phyloP scores from a whole-genome alignment of 2,797 vertebrate genomes.

The Clarias pachynema region DNA sequence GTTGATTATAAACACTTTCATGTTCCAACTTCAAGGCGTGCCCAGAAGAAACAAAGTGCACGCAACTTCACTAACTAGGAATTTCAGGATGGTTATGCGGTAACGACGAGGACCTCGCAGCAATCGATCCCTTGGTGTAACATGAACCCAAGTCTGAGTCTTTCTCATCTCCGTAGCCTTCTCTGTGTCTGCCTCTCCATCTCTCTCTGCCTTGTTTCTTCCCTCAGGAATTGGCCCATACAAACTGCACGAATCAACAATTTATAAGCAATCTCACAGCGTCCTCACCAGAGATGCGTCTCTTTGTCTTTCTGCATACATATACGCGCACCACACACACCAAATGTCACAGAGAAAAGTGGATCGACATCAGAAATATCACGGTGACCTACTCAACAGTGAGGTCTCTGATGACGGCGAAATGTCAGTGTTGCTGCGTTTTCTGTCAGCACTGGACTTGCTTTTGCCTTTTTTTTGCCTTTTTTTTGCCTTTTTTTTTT shows the following conservation, averaged over 20 bases:
- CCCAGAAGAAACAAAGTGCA: background rate
- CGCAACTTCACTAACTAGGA: background rate
- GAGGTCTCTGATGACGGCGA: constrained; percentile 31
- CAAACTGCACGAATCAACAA: constrained; percentile 16
- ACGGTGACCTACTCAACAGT: constrained; percentile 36
- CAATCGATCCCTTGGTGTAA: background rate
- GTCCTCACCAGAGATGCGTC: background rate
- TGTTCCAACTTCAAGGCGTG: background rate
- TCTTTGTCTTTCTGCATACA: background rate
- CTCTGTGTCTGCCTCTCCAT: background rate
- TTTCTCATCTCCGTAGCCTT: background rate
- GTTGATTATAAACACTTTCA: background rate
- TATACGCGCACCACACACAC: constrained; percentile 6
- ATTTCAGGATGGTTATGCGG: background rate
- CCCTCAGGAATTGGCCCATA: background rate
- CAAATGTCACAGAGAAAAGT: constrained; percentile 44
- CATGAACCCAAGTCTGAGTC: constrained; percentile 5
- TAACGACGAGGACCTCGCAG: background rate
- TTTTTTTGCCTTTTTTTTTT: constrained; percentile 36
- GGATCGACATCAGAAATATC: constrained; percentile 39
- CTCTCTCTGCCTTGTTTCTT: constrained; percentile 17
- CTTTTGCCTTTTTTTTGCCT: constrained; percentile 11
- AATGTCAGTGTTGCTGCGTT: constrained; percentile 43
- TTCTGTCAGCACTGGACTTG: constrained; percentile 6
- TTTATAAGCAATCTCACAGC: constrained; percentile 29